Conservation (phyloP, 2,888 invertebrate species). For the Phengaris alcon region DNA sequence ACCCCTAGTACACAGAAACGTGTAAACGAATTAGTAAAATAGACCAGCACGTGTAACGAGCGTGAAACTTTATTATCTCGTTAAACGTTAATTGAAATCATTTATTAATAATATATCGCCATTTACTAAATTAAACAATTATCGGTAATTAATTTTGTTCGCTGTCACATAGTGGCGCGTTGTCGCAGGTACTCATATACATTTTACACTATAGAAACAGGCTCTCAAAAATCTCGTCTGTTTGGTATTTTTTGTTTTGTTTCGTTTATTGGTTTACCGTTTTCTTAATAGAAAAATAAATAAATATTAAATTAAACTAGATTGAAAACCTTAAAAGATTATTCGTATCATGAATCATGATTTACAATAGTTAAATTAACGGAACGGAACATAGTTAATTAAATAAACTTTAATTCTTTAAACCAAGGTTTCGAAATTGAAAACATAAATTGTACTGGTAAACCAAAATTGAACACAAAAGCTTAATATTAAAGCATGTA, state of each 20-base stretch:
- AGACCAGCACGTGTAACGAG: not conserved
- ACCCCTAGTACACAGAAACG: not conserved
- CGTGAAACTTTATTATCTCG: not conserved
- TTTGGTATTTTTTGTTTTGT: too few relatives aligned
- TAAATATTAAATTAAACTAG: too few relatives aligned
- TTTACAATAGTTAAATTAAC: too few relatives aligned
- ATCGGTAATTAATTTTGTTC: conserved; percentile 9
- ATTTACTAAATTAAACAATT: conserved; percentile 10
- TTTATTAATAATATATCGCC: not conserved
- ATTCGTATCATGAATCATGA: too few relatives aligned
- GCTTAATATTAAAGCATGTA: not conserved
- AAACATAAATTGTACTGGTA: not conserved
- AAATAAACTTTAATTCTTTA: not conserved
- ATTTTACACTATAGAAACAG: not conserved
- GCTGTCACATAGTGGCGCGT: not conserved
- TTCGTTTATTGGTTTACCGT: too few relatives aligned
- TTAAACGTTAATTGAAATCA: conserved; percentile 12
- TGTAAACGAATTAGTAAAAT: not conserved
- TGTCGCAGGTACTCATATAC: not conserved
- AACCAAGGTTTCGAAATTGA: not conserved
- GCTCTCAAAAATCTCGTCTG: too few relatives aligned
- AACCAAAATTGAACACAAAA: not conserved
- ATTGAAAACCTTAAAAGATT: too few relatives aligned
- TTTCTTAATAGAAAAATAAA: too few relatives aligned
- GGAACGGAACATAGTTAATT: too few relatives aligned